Base-by-base conservation (phyloP, 2,888 invertebrate genomes). In the Pollenia amentaria region DNA sequence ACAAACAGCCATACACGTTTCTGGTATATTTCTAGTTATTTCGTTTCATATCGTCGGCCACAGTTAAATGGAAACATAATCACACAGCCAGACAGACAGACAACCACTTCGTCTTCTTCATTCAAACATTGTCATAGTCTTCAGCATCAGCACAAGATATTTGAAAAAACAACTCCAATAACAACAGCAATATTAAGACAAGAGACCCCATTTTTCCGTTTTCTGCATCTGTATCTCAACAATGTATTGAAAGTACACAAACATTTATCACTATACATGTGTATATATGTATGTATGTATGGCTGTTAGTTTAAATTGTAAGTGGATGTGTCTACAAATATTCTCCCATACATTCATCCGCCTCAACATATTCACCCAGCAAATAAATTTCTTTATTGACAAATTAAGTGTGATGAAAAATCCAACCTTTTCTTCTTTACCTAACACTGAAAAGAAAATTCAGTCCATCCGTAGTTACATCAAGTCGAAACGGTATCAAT, bases 191-290 rank as follows among this genome's bases (percentile, higher is more conserved):
- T 16, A 48, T 44, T 80, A 38, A 57, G 55, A 73, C 51, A 40
- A 64, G 18, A 64, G 72, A 83, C 78, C 73, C 18, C 57, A 78
- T 84, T 78, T 29, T 84, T 78, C 70, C 70, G 38, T 70, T 65
- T 77, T 16, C 46, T 72, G 42, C 57, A 77, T 72, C 46, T 72
- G 38, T 55, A 10, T 40, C 29, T 46, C 9, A 38, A 55, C 46
- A 72, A 48, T 53, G 11, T 65, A 69, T 57, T 60, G 42, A 69
- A 60, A 48, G 57, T 29, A 77, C 65, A 67, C 77, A 38, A 55
- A 16, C n/a, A 46, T 57, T 3, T 9, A 4, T 18, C 29, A 64
- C 18, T 14, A 44, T n/a, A 57, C 11, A 69, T 62, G 29, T 6
- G 40, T 29, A 40, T 14, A 60, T 1, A 40, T 46, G 40, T 40